Percentiles rank a stretch among this genome's conserved stretches.
phyloP scores from a whole-genome alignment of 2,113 vertebrate genomes.

The Dasypus novemcinctus region DNA sequence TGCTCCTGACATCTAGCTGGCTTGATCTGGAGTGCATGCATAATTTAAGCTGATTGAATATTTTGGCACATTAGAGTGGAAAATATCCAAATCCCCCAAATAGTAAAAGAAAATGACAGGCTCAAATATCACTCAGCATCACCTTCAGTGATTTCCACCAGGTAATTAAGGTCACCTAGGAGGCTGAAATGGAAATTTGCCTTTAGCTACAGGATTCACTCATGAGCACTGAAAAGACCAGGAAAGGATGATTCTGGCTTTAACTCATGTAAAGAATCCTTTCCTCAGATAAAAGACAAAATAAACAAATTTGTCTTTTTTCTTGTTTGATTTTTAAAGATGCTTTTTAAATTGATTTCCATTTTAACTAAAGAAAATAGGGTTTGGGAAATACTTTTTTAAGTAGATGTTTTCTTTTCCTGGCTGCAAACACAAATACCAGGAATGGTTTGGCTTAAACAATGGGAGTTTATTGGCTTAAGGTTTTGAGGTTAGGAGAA shows the following conservation, averaged over 20 bases:
- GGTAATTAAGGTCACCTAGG: constrained; percentile 60
- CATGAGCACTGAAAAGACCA: neutral
- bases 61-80: constrained; percentile 68
- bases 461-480: too few relatives aligned
- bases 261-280: neutral
- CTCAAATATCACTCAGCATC: constrained; percentile 49
- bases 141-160: constrained; percentile 2
- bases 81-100: constrained; percentile 52
- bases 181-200: constrained; percentile 40
- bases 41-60: constrained; percentile 77
- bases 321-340: neutral
- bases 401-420: neutral
- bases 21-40: constrained; percentile 60
- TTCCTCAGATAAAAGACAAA: constrained; percentile 29
- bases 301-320: constrained; percentile 21
- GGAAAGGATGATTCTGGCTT: neutral
- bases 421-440: too few relatives aligned
- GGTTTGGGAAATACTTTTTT: constrained; percentile 26
- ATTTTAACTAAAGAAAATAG: constrained; percentile 54
- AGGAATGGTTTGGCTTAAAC: too few relatives aligned
- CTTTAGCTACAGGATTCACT: constrained; percentile 31
- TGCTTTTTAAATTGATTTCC: neutral
- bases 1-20: constrained; percentile 42
- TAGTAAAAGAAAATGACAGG: constrained; percentile 60
- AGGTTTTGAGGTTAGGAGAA: too few relatives aligned